Evolutionary conservation across 2,113 vertebrate genomes (phyloP).

Genomic region (Triplophysa rosa): DNA sequence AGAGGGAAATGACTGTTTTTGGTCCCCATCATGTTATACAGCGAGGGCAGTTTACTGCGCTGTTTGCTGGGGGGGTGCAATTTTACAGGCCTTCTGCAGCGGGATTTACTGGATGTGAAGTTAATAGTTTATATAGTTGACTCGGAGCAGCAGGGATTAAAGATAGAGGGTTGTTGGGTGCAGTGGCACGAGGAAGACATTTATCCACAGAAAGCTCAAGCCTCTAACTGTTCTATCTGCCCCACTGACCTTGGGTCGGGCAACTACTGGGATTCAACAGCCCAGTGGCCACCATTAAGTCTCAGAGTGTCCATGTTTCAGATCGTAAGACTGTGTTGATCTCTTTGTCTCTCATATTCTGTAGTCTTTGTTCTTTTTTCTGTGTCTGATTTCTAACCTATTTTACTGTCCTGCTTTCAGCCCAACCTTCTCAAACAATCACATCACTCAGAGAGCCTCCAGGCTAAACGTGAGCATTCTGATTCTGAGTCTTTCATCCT

Average conservation of each 20-base stretch:
- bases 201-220: constrained; percentile 53
- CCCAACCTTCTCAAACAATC: constrained; percentile 21
- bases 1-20: constrained; percentile 75
- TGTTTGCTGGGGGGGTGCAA: constrained; percentile 63
- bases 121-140: constrained; percentile 78
- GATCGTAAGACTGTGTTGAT: constrained; percentile 25
- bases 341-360: constrained; percentile 18
- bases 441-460: background rate
- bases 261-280: constrained; percentile 37
- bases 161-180: constrained; percentile 65
- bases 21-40: constrained; percentile 73
- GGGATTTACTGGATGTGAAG: constrained; percentile 77
- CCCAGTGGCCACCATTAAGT: constrained; percentile 23
- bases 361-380: background rate
- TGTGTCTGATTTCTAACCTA: constrained; percentile 5
- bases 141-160: constrained; percentile 68
- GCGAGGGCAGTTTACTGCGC: constrained; percentile 66
- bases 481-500: constrained; percentile 44
- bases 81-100: constrained; percentile 64
- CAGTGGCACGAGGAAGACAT: constrained; percentile 51
- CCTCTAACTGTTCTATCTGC: constrained; percentile 34
- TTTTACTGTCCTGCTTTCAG: constrained; percentile 10
- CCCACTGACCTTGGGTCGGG: constrained; percentile 49
- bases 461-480: background rate
- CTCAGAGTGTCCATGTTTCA: constrained; percentile 32